These are phyloP conservation scores for Anastrepha ludens DNA, from an alignment of 1,140 invertebrate species.

Conservation along the genomic window DNA sequence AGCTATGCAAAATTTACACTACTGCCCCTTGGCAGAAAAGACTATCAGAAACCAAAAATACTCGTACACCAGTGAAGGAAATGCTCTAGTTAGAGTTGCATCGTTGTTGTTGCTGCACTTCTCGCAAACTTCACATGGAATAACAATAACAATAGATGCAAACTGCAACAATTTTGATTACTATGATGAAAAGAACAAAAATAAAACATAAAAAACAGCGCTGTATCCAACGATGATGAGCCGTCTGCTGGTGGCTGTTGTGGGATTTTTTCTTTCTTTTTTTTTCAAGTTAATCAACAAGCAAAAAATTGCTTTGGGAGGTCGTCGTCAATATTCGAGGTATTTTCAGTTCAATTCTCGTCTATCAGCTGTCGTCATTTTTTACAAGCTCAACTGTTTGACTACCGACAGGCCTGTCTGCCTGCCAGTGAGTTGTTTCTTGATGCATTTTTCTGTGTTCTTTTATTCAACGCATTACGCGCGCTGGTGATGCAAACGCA, in stretches of 20 bases:
- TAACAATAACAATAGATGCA: no score
- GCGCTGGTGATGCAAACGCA: not conserved
- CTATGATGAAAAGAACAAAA: no score
- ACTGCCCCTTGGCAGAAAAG: no score
- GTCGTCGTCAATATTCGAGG: not conserved
- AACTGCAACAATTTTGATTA: no score
- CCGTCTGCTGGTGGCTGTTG: not conserved
- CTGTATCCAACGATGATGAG: not conserved
- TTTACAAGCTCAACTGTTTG: not conserved
- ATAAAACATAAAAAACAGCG: no score
- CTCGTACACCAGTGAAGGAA: no score
- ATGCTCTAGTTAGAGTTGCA: no score
- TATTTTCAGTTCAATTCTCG: constrained; percentile 21
- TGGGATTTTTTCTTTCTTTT: not conserved
- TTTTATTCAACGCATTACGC: not conserved
- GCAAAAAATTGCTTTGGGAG: not conserved
- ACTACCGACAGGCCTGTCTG: not conserved
- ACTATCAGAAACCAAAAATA: no score
- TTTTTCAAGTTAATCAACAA: not conserved
- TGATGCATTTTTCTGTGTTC: not conserved
- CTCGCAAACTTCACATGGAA: no score
- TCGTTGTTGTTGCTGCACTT: no score
- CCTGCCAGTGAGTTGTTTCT: not conserved
- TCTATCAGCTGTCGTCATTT: constrained; percentile 34
- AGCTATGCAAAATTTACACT: no score